These are phyloP conservation scores for Cricetomys ansorgei DNA, from an alignment of 2,113 vertebrate species.

Conservation along the genomic window DNA sequence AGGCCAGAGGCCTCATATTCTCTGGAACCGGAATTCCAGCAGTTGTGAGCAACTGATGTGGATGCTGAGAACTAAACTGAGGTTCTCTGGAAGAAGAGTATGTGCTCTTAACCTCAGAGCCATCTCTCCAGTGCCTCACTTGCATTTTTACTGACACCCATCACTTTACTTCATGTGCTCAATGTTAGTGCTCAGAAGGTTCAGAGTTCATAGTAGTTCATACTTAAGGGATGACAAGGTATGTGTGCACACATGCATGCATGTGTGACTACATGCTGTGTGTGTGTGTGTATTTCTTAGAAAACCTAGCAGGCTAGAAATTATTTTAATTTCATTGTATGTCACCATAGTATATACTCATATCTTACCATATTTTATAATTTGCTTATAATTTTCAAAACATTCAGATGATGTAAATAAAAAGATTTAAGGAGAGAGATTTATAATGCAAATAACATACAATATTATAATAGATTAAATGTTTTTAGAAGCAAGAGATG, in stretches of 20 bases:
- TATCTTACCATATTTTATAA: neutral
- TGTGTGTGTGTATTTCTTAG: neutral
- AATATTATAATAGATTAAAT: neutral
- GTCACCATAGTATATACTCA: neutral
- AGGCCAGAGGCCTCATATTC: neutral
- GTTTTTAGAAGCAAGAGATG: neutral
- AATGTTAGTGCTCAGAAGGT: neutral
- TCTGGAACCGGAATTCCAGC: neutral
- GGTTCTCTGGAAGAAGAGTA: neutral
- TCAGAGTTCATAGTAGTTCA: neutral
- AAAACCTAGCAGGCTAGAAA: neutral
- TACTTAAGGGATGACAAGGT: neutral
- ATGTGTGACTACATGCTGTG: neutral
- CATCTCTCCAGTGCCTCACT: neutral
- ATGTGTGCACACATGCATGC: neutral
- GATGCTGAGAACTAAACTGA: neutral
- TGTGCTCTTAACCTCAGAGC: neutral
- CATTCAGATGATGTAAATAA: neutral
- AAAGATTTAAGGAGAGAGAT: neutral
- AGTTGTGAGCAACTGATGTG: neutral
- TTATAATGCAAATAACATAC: neutral
- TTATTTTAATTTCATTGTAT: constrained; percentile 46
- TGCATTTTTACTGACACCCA: neutral
- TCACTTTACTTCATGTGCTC: neutral
- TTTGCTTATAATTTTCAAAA: constrained; percentile 29